Conservation (phyloP, 2,888 invertebrate genomes). For the Archips xylosteana region DNA sequence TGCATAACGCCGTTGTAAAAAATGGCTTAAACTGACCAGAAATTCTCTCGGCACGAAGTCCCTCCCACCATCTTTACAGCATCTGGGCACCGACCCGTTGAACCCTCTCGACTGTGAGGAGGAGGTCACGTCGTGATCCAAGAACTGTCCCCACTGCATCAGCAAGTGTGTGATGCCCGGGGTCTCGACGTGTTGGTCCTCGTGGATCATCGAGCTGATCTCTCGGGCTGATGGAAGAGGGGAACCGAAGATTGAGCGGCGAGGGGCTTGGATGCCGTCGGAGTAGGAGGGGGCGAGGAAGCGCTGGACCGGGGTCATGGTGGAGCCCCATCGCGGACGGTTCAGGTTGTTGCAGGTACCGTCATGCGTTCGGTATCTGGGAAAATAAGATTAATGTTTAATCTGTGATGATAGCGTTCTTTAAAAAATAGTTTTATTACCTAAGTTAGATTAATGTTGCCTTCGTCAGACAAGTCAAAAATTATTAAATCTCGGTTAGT, state of each 20-base stretch:
- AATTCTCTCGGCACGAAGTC: slow-evolving; percentile 87
- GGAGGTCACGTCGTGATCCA: slow-evolving; percentile 95
- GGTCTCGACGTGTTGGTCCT: slow-evolving; percentile 87
- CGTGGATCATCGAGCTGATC: slow-evolving; percentile 88
- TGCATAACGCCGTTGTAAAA: too few species aligned
- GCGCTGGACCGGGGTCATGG: slow-evolving; percentile 93
- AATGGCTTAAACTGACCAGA: slow-evolving; percentile 73
- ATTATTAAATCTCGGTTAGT: too few species aligned
- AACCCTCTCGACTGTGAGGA: slow-evolving; percentile 91
- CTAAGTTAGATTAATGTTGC: too few species aligned
- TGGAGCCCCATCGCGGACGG: slow-evolving; percentile 92
- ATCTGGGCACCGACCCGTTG: slow-evolving; percentile 92
- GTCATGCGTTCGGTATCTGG: slow-evolving; percentile 92
- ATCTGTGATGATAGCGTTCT: too few species aligned
- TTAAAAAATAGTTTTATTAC: too few species aligned
- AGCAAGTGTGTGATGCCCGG: slow-evolving; percentile 91
- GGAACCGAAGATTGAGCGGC: slow-evolving; percentile 85
- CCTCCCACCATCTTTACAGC: slow-evolving; percentile 88
- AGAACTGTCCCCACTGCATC: slow-evolving; percentile 96
- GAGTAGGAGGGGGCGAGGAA: slow-evolving; percentile 93
- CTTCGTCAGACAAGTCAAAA: too few species aligned
- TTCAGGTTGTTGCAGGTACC: slow-evolving; percentile 95
- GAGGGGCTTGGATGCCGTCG: slow-evolving; percentile 88
- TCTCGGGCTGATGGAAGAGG: slow-evolving; percentile 91
- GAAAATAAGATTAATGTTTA: background rate